Conservation (phyloP, 2,888 invertebrate species). For the Polyommatus iphigenia region DNA sequence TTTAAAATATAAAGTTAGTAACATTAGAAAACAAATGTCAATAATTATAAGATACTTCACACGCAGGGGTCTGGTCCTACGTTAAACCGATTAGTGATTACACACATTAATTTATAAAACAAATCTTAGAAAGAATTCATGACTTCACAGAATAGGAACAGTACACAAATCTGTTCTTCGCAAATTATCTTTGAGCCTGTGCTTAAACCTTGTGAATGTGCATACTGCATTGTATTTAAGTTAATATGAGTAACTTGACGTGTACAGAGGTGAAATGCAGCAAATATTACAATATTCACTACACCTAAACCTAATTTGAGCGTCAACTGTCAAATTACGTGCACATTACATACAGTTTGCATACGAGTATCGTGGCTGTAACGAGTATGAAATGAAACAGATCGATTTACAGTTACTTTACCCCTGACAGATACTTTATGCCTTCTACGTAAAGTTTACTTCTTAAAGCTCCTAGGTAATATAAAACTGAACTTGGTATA, state of each 20-base stretch:
- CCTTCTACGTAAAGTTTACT: neutral
- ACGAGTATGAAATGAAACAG: neutral
- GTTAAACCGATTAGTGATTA: no score
- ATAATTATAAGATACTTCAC: no score
- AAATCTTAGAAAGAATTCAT: no score
- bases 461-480: no score
- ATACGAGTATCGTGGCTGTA: neutral
- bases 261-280: neutral
- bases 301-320: neutral
- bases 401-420: neutral
- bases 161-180: neutral
- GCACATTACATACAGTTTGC: slow-evolving; percentile 4
- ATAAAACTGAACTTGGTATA: neutral
- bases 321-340: slow-evolving; percentile 8
- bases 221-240: neutral
- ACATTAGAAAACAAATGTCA: no score
- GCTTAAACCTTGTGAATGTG: neutral
- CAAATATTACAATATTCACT: slow-evolving; percentile 5
- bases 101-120: no score
- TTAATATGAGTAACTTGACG: neutral
- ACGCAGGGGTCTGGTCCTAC: no score
- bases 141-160: neutral
- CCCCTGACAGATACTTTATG: neutral
- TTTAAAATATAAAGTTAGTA: no score
- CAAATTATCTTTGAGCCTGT: neutral